Conservation (phyloP, 2,113 vertebrate species). For the Carlito syrichta region DNA sequence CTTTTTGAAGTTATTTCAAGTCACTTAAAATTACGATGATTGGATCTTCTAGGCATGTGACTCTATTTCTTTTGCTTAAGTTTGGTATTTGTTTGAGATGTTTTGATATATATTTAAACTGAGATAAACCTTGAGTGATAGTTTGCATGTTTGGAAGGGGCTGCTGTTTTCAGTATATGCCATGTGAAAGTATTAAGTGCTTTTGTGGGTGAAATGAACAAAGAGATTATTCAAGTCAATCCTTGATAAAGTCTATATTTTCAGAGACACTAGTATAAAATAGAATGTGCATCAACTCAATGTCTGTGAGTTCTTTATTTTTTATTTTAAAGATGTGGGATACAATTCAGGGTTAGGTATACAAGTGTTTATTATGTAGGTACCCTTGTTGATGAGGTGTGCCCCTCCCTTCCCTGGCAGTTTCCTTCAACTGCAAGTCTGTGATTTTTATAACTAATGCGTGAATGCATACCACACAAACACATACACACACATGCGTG, state of each 20-base stretch:
- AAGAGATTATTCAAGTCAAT: background rate
- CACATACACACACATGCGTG: background rate
- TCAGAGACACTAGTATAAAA: background rate
- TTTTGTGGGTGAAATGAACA: background rate
- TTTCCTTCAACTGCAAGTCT: too few species aligned
- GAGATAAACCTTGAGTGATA: background rate
- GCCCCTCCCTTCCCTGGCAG: too few species aligned
- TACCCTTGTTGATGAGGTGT: too few species aligned
- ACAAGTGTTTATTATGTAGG: too few species aligned
- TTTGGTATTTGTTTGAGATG: background rate
- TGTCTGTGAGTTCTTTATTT: too few species aligned
- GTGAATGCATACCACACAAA: too few species aligned
- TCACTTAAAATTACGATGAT: background rate
- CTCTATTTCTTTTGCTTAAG: background rate
- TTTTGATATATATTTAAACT: background rate
- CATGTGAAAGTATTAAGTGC: background rate
- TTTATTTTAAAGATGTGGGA: too few species aligned
- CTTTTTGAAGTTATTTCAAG: background rate
- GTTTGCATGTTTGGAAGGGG: background rate
- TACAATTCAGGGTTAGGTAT: too few species aligned
- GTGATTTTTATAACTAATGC: background rate
- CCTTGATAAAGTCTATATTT: background rate
- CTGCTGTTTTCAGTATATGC: background rate
- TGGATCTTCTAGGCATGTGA: background rate
- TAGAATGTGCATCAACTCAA: rapidly evolving